phyloP scores from a whole-genome alignment of 2,797 vertebrate species.

The Sphenopsis melanotis region DNA sequence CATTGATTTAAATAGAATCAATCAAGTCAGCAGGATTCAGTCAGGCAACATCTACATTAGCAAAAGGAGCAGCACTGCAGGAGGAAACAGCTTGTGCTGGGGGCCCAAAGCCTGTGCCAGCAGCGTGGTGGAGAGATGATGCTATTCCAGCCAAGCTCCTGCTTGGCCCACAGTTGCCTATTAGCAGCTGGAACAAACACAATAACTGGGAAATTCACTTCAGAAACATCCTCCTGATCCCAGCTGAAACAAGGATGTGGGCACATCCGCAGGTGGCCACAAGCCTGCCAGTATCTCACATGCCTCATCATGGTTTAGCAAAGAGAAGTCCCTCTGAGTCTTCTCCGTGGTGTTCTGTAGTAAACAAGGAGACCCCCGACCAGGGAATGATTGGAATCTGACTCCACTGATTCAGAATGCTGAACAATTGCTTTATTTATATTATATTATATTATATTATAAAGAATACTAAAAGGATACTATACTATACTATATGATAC shows the following conservation, averaged over 20 bases:
- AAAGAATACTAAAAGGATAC: too few species aligned
- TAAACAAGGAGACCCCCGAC: background rate
- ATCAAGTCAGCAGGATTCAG: background rate
- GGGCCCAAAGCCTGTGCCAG: accelerated
- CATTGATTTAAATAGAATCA: background rate
- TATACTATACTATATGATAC: too few species aligned
- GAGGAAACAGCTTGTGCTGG: background rate
- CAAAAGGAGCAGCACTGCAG: background rate
- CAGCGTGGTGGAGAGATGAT: accelerated
- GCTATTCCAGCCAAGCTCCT: background rate
- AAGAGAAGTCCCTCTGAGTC: background rate
- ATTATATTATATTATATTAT: too few species aligned
- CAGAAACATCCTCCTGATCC: background rate
- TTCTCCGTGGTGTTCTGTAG: background rate
- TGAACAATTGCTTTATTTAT: background rate
- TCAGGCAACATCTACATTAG: background rate
- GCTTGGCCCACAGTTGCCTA: background rate
- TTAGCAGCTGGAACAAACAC: background rate
- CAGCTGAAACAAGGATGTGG: background rate
- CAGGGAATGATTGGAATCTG: background rate
- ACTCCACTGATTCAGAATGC: background rate
- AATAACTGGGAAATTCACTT: background rate
- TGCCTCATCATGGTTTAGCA: accelerated
- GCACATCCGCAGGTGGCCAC: background rate
- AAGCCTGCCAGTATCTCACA: background rate